Evolutionary conservation across 2,113 vertebrate genomes (phyloP), one percentile per base, ranked within the genome.

Genomic region (Plecturocebus donacophilus): DNA sequence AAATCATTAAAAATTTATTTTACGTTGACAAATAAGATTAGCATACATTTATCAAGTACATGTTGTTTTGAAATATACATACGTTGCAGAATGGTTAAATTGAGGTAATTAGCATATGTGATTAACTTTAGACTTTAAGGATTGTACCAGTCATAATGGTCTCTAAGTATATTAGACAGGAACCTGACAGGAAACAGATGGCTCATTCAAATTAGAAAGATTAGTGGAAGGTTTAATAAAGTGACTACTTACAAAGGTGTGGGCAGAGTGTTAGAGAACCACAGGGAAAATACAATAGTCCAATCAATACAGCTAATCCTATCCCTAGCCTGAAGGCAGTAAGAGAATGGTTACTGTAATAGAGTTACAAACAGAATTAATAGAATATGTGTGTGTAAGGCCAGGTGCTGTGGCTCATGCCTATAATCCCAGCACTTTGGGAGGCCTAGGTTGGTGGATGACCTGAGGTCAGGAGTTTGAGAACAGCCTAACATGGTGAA

Each of bases 51-150:
- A 83, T 42, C n/a, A 16, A 25, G 23, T 32, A 80, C 13, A 82
- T 56, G 52, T 81, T 58, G 17, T 85, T 85, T 85, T 68, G 27
- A 91, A 91, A 68, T 14, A 47, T 8, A 17, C 32, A 52, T 79
- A 47, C 9, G 52, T 66, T 66, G 35, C 38, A 8, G 45, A 79
- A 80, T 80, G 16, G n/a, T 17, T 66, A 68, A 68, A 40, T 21
- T 80, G 45, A 52, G 35, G 9, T 90, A 38, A 79, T 90, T 91
- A 68, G 68, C 1, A 54, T 40, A 85, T 23, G 76, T 21, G 61
- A 84, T 71, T 76, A 85, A 92, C 25, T 89, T 71, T 27, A 61
- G 56, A 77, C 27, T 91, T 91, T 76, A 94, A 94, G 73, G 82
- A 64, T 8, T 21, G 6, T 71, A 71, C 30, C 45, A 47, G 38